Evolutionary conservation across 1,140 invertebrate species (phyloP).

Genomic region (Pseudomyrmex cubaensis): DNA sequence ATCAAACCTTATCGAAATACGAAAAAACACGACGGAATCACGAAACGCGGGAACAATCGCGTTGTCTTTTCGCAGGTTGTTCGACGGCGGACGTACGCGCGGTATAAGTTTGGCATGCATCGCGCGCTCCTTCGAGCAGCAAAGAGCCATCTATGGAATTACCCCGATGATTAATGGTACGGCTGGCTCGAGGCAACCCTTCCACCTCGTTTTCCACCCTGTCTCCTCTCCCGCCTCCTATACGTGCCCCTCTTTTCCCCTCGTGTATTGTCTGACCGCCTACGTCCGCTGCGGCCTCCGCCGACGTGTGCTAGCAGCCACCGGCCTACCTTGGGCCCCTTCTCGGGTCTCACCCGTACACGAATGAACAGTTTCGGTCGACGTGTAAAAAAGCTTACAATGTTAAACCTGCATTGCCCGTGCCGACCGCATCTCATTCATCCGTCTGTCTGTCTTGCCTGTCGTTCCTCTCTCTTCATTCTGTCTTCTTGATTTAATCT

Average conservation of each 20-base stretch:
- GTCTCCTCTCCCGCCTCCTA: slow-evolving; percentile 28
- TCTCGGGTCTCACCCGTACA: slow-evolving; percentile 13
- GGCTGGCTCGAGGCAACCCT: slow-evolving; percentile 71
- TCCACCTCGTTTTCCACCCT: slow-evolving; percentile 62
- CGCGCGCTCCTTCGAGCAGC: slow-evolving; percentile 80
- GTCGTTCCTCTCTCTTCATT: slow-evolving; percentile 27
- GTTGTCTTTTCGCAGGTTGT: slow-evolving; percentile 68
- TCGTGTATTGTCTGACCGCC: neutral
- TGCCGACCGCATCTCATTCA: slow-evolving; percentile 49
- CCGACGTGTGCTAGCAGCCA: slow-evolving; percentile 40
- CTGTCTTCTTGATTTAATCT: slow-evolving; percentile 52
- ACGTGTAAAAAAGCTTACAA: slow-evolving; percentile 78
- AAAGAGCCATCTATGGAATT: slow-evolving; percentile 82
- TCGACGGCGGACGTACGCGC: slow-evolving; percentile 71
- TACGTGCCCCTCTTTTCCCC: slow-evolving; percentile 6
- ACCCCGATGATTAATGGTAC: slow-evolving; percentile 81
- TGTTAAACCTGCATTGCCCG: slow-evolving; percentile 67
- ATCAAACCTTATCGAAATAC: neutral
- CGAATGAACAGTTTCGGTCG: slow-evolving; percentile 65
- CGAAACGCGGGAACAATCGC: slow-evolving; percentile 33
- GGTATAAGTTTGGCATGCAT: slow-evolving; percentile 82
- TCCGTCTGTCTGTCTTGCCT: slow-evolving; percentile 34
- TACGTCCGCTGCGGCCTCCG: slow-evolving; percentile 4
- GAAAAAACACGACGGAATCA: slow-evolving; percentile 7
- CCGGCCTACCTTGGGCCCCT: slow-evolving; percentile 55